Conservation (phyloP, 2,888 invertebrate species). For the Drosophila mulleri region DNA sequence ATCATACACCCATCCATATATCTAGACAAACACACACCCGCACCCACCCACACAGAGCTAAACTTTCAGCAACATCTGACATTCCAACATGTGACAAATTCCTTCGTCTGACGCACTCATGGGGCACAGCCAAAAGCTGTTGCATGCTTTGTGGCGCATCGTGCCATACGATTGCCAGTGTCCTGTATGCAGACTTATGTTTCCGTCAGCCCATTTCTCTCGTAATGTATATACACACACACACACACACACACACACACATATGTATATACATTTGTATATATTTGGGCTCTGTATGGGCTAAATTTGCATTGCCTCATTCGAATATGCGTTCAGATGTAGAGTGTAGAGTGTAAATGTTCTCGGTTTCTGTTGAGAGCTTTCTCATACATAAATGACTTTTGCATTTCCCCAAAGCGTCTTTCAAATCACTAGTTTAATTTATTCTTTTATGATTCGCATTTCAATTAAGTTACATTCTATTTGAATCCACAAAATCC, state of each 20-base stretch:
- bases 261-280: background rate
- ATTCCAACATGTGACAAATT: constrained; percentile 46
- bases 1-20: constrained; percentile 2
- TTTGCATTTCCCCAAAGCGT: constrained; percentile 56
- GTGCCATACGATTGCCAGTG: constrained; percentile 61
- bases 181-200: constrained; percentile 43
- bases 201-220: constrained; percentile 9
- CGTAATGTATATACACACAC: constrained; percentile 10
- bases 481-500: constrained; percentile 9
- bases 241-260: background rate
- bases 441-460: constrained; percentile 68
- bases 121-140: constrained; percentile 58
- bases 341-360: constrained; percentile 17
- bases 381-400: constrained; percentile 61
- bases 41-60: background rate
- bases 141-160: constrained; percentile 71
- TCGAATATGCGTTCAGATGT: constrained; percentile 9
- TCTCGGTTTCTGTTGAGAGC: constrained; percentile 28
- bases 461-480: constrained; percentile 53
- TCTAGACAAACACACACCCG: constrained; percentile 2
- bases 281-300: background rate
- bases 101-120: constrained; percentile 31
- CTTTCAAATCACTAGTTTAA: constrained; percentile 37
- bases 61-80: constrained; percentile 6
- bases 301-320: constrained; percentile 22